These are phyloP conservation scores for Paedocypris micromegethes DNA, from an alignment of 2,797 vertebrate genomes.

Conservation along the genomic window DNA sequence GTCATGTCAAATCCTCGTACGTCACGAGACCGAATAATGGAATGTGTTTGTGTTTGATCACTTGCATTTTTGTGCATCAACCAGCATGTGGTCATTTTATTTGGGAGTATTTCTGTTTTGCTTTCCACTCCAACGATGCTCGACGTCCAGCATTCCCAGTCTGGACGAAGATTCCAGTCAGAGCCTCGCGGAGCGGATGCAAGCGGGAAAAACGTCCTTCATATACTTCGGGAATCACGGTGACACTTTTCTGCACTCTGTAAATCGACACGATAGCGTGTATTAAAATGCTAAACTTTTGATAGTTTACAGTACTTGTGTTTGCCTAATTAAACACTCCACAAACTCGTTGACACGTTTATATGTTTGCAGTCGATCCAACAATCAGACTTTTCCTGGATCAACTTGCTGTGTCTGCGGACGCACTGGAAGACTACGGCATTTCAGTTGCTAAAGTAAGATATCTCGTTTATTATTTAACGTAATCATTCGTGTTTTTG, in stretches of 20 bases:
- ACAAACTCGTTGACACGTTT: too few relatives aligned
- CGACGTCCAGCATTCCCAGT: slow-evolving; percentile 48
- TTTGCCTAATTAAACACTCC: too few relatives aligned
- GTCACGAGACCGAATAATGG: too few relatives aligned
- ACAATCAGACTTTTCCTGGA: slow-evolving; percentile 69
- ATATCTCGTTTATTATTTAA: not conserved
- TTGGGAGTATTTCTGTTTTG: slow-evolving; percentile 49
- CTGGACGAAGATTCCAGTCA: slow-evolving; percentile 49
- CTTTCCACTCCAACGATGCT: slow-evolving; percentile 42
- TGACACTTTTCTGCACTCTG: slow-evolving; percentile 46
- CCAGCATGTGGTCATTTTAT: slow-evolving; percentile 26
- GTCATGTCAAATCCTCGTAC: too few relatives aligned
- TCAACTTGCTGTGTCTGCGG: slow-evolving; percentile 73
- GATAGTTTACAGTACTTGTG: too few relatives aligned
- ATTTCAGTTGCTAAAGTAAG: slow-evolving; percentile 79
- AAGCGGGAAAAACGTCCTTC: slow-evolving; percentile 75
- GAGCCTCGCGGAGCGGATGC: slow-evolving; percentile 57
- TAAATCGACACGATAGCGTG: too few relatives aligned
- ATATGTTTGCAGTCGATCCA: slow-evolving; percentile 58
- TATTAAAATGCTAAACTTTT: too few relatives aligned
- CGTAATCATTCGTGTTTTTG: too few relatives aligned
- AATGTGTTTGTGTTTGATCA: too few relatives aligned
- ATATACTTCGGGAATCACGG: slow-evolving; percentile 78
- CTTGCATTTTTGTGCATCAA: too few relatives aligned
- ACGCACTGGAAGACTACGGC: slow-evolving; percentile 76